A percentile compares a stretch with the other conserved stretches of the same genome.
These are phyloP conservation scores for Bungarus multicinctus DNA, from an alignment of 2,113 vertebrate species.

Conservation along the genomic window DNA sequence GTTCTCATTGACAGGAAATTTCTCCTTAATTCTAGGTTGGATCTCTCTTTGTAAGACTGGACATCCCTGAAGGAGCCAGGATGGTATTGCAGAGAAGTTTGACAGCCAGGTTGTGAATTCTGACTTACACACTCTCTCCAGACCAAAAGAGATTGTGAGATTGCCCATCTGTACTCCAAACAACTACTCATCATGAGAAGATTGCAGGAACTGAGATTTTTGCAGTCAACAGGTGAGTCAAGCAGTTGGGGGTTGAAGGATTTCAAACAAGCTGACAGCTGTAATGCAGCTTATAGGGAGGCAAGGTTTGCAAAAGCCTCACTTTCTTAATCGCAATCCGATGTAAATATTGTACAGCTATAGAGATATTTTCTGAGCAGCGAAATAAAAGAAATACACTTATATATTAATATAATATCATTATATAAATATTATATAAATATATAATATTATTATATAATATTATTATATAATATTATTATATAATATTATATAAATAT, in stretches of 20 bases:
- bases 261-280: neutral
- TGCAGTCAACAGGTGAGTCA: neutral
- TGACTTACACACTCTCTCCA: neutral
- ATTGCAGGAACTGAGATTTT: neutral
- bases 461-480: no score
- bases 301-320: neutral
- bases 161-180: neutral
- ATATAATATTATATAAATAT: no score
- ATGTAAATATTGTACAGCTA: neutral
- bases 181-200: neutral
- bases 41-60: neutral
- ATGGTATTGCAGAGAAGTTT: neutral
- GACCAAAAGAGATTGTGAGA: neutral
- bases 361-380: neutral
- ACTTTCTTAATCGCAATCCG: neutral
- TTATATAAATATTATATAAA: no score
- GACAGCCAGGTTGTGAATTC: neutral
- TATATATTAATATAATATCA: no score
- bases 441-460: no score
- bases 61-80: neutral
- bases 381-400: neutral
- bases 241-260: neutral
- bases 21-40: neutral
- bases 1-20: neutral
- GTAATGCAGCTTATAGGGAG: neutral